Conservation (phyloP, 1,140 invertebrate genomes). For the Drosophila erecta region DNA sequence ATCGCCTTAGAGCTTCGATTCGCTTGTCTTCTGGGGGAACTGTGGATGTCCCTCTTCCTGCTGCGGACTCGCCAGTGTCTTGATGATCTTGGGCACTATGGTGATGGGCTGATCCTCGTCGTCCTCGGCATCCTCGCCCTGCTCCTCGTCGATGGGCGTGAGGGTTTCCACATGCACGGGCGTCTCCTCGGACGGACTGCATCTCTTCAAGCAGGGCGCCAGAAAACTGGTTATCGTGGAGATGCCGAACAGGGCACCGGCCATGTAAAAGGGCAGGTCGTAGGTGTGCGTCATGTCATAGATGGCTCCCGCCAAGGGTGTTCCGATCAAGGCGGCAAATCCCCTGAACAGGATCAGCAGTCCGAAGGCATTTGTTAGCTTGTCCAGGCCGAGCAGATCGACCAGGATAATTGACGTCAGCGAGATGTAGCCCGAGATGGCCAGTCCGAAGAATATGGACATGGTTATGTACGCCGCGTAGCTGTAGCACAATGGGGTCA, state of each 20-base stretch:
- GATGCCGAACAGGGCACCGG: constrained; percentile 94
- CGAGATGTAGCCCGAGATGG: constrained; percentile 98
- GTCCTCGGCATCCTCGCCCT: constrained; percentile 91
- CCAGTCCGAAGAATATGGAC: constrained; percentile 96
- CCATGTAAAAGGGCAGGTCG: constrained; percentile 95
- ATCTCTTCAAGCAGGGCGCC: constrained; percentile 90
- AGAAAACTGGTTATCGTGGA: constrained; percentile 94
- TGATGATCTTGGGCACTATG: constrained; percentile 88
- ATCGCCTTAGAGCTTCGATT: constrained; percentile 78
- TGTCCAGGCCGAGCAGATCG: constrained; percentile 97
- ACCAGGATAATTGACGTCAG: constrained; percentile 99
- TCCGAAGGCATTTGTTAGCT: constrained; percentile 98
- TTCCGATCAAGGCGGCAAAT: constrained; percentile 94
- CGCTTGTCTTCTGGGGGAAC: constrained; percentile 55
- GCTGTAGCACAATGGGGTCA: constrained; percentile 93
- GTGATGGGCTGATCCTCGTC: constrained; percentile 90
- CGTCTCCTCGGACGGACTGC: constrained; percentile 84
- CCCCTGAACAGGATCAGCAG: constrained; percentile 97
- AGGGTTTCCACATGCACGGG: constrained; percentile 89
- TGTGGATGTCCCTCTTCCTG: constrained; percentile 59
- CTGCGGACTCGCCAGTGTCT: constrained; percentile 87
- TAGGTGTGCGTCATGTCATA: constrained; percentile 95
- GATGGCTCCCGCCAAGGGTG: constrained; percentile 93
- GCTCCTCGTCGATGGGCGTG: constrained; percentile 92
- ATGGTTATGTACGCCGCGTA: constrained; percentile 92